Percentiles rank a stretch among this genome's conserved stretches.
Conservation (phyloP, 2,888 invertebrate genomes). For the Bedellia somnulentella region DNA sequence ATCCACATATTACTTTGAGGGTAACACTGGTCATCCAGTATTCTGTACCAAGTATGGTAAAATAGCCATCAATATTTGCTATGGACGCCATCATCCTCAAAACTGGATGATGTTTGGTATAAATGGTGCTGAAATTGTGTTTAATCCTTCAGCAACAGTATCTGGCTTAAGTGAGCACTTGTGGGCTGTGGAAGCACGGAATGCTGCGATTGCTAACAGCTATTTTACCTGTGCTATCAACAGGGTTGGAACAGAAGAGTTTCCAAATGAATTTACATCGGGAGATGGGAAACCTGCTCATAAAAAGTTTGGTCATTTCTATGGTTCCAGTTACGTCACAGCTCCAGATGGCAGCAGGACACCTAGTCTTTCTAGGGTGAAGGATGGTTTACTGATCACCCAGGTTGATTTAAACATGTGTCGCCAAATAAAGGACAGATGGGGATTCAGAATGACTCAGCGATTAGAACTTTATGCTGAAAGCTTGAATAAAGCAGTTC, state of each 20-base stretch:
- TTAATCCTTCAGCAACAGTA: slow-evolving; percentile 98
- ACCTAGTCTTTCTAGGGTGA: slow-evolving; percentile 76
- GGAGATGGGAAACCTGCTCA: slow-evolving; percentile 75
- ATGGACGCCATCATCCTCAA: slow-evolving; percentile 96
- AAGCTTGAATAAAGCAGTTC: slow-evolving; percentile 53
- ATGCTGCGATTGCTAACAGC: slow-evolving; percentile 95
- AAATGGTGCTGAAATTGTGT: slow-evolving; percentile 98
- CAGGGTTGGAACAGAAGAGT: slow-evolving; percentile 88
- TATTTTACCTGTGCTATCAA: slow-evolving; percentile 94
- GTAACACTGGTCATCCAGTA: slow-evolving; percentile 94
- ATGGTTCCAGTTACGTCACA: slow-evolving; percentile 93
- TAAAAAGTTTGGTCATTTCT: slow-evolving; percentile 93
- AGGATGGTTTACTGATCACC: slow-evolving; percentile 85
- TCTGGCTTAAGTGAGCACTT: slow-evolving; percentile 83
- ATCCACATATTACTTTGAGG: slow-evolving; percentile 96
- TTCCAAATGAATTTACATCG: slow-evolving; percentile 64
- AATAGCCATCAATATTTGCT: slow-evolving; percentile 96
- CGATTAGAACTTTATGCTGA: slow-evolving; percentile 88
- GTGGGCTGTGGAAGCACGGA: slow-evolving; percentile 94
- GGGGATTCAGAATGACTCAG: slow-evolving; percentile 97
- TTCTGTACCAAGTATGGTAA: slow-evolving; percentile 84
- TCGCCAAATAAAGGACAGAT: slow-evolving; percentile 90
- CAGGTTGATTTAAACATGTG: slow-evolving; percentile 94
- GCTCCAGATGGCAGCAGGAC: slow-evolving; percentile 93
- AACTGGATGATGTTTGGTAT: slow-evolving; percentile 98